Conservation (phyloP, 2,113 vertebrate species). For the Scomber colias region DNA sequence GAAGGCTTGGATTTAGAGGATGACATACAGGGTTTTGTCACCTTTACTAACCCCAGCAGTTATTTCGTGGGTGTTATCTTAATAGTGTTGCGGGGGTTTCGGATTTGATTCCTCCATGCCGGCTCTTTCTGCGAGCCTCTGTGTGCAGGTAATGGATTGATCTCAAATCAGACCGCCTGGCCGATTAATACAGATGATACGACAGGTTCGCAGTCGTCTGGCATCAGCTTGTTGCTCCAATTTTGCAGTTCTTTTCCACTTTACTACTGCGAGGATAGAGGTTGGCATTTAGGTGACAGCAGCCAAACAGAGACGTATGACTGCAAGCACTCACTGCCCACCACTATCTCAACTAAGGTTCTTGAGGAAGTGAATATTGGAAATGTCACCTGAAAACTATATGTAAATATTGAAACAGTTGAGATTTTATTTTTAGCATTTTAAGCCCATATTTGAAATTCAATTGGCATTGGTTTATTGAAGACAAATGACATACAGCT, state of each 20-base stretch:
- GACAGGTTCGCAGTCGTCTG: conserved; percentile 43
- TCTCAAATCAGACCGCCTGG: conserved; percentile 45
- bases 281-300: conserved; percentile 68
- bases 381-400: conserved; percentile 68
- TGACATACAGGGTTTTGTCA: conserved; percentile 44
- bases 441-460: not conserved
- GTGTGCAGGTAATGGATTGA: conserved; percentile 61
- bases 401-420: conserved; percentile 46
- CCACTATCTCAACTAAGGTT: conserved; percentile 41
- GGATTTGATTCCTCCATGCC: conserved; percentile 35
- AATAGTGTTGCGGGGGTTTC: conserved; percentile 43
- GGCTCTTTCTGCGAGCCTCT: conserved; percentile 29
- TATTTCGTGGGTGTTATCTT: conserved; percentile 71
- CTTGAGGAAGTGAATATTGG: conserved; percentile 40
- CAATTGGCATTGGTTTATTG: not conserved
- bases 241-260: conserved; percentile 41
- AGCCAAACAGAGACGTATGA: conserved; percentile 46
- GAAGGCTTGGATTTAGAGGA: conserved; percentile 38
- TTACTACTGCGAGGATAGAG: conserved; percentile 27
- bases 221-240: conserved; percentile 39
- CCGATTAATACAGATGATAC: conserved; percentile 62
- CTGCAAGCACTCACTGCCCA: conserved; percentile 44
- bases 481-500: not conserved
- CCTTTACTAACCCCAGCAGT: conserved; percentile 54
- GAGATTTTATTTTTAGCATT: conserved; percentile 1